phyloP scores from a whole-genome alignment of 2,888 invertebrate species.

The Ditula angustiorana region DNA sequence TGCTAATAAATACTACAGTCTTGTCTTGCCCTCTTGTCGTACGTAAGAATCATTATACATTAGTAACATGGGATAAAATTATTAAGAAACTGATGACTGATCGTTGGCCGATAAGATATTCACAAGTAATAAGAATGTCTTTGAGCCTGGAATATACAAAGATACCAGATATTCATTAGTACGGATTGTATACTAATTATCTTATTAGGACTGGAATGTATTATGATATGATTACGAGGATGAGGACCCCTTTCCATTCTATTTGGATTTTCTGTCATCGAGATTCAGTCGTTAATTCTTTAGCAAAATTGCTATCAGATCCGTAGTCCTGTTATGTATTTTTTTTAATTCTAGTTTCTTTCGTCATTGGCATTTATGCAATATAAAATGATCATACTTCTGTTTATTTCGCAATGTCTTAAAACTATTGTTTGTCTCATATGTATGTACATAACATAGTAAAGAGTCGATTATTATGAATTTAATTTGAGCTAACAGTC shows the following conservation, averaged over 20 bases:
- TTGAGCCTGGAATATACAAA: background rate
- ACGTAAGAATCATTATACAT: background rate
- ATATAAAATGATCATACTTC: background rate
- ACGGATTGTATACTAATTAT: too few relatives aligned
- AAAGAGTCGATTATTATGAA: constrained; percentile 15
- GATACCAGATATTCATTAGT: too few relatives aligned
- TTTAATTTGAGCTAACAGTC: constrained; percentile 18
- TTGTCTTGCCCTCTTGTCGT: background rate
- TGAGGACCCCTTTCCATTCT: too few relatives aligned
- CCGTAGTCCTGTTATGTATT: too few relatives aligned
- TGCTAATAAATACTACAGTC: constrained; percentile 38
- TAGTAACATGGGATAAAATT: background rate
- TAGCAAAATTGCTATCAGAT: too few relatives aligned
- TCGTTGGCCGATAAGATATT: constrained; percentile 3
- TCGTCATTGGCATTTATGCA: too few relatives aligned
- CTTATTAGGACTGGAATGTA: too few relatives aligned
- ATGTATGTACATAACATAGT: background rate
- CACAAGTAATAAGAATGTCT: too few relatives aligned
- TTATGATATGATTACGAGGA: too few relatives aligned
- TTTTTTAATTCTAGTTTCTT: too few relatives aligned
- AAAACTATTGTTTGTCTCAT: background rate
- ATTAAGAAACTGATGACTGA: constrained; percentile 23
- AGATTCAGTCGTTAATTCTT: too few relatives aligned
- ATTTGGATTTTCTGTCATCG: too few relatives aligned
- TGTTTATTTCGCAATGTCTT: background rate